Percentiles rank a stretch among this genome's conserved stretches.
phyloP scores from a whole-genome alignment of 1,140 invertebrate genomes.

The Conus betulinus region DNA sequence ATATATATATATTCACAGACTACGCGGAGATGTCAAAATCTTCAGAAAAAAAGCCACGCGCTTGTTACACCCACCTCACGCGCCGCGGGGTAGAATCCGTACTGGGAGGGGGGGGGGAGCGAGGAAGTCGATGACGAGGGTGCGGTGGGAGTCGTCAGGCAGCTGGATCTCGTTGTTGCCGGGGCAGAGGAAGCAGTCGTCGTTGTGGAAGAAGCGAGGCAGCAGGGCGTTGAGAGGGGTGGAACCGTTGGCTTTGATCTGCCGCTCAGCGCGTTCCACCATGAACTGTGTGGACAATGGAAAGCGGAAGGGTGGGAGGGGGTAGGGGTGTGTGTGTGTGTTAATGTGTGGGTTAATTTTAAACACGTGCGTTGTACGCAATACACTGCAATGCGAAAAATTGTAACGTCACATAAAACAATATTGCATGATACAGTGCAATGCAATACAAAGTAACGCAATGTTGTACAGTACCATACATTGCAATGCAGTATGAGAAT shows the following conservation, averaged over 20 bases:
- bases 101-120: slow-evolving; percentile 47
- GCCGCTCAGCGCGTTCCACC: slow-evolving; percentile 41
- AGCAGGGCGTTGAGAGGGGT: slow-evolving; percentile 53
- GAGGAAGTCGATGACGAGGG: slow-evolving; percentile 51
- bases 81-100: slow-evolving; percentile 49
- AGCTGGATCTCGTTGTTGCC: slow-evolving; percentile 43
- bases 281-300: slow-evolving; percentile 39
- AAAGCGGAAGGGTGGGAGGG: not conserved
- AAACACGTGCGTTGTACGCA: too few species aligned
- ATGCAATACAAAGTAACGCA: too few species aligned
- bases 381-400: too few species aligned
- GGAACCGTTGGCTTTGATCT: slow-evolving; percentile 42
- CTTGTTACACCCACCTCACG: slow-evolving; percentile 34
- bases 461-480: too few species aligned
- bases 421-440: too few species aligned
- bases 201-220: slow-evolving; percentile 48
- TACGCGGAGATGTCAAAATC: too few species aligned
- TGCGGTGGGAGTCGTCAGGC: slow-evolving; percentile 38
- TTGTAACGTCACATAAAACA: too few species aligned
- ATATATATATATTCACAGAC: too few species aligned
- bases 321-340: not conserved
- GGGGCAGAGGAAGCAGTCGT: slow-evolving; percentile 47
- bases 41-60: too few species aligned
- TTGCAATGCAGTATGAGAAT: too few species aligned
- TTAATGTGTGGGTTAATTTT: too few species aligned